Conservation (phyloP, 2,888 invertebrate species). For the Crioceris asparagi region DNA sequence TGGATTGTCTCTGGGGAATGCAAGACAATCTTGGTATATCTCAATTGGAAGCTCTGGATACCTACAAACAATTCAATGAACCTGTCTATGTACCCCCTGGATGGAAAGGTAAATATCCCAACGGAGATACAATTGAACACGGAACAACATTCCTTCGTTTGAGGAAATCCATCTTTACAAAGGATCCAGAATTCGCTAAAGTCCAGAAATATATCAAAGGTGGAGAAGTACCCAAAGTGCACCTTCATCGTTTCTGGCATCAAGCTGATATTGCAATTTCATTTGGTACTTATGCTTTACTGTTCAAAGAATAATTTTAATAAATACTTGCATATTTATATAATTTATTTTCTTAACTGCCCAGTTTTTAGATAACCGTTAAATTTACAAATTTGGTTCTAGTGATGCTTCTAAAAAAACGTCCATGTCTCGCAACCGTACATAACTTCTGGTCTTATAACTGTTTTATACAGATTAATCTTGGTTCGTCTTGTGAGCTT, state of each 20-base stretch:
- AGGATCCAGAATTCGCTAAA: slow-evolving; percentile 18
- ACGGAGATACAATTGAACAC: background rate
- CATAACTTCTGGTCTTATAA: too few relatives aligned
- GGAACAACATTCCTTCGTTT: background rate
- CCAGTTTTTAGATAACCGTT: too few relatives aligned
- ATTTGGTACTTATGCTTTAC: slow-evolving; percentile 18
- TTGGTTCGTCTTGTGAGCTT: background rate
- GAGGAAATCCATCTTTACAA: slow-evolving; percentile 19
- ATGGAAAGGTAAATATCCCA: background rate
- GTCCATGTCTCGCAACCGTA: background rate
- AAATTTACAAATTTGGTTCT: too few relatives aligned
- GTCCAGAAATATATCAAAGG: slow-evolving; percentile 17
- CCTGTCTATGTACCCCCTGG: background rate
- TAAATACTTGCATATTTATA: background rate
- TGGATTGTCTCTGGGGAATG: background rate
- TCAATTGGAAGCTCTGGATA: background rate
- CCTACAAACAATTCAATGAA: slow-evolving; percentile 1
- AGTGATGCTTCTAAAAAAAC: too few relatives aligned
- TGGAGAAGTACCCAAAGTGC: slow-evolving; percentile 18
- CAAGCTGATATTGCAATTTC: slow-evolving; percentile 22
- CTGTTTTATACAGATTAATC: background rate
- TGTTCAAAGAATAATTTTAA: slow-evolving; percentile 19
- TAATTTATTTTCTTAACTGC: too few relatives aligned
- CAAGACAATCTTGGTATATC: background rate
- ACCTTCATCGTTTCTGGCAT: slow-evolving; percentile 23